Percentiles rank a stretch among this genome's conserved stretches.
These are phyloP conservation scores for Conops quadrifasciatus DNA, from an alignment of 2,888 invertebrate genomes.

Conservation along the genomic window DNA sequence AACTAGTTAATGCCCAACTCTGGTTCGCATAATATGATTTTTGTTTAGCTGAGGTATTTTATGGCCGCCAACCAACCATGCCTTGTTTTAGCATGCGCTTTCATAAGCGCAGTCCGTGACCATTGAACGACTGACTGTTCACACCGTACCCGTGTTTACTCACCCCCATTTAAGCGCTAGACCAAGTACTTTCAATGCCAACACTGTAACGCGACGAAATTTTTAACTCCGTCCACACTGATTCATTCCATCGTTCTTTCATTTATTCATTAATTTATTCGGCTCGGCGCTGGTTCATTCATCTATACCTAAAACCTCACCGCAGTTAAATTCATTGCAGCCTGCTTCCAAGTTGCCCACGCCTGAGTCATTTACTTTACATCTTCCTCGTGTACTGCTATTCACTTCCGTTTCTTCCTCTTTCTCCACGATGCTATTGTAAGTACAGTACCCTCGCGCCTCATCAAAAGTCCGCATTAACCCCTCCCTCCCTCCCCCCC, in stretches of 20 bases:
- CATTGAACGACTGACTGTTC: not conserved
- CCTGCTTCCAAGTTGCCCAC: not conserved
- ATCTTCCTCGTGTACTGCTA: not conserved
- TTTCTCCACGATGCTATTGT: not conserved
- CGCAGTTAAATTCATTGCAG: slow-evolving; percentile 31
- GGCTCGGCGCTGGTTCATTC: slow-evolving; percentile 14
- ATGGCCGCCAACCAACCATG: slow-evolving; percentile 25
- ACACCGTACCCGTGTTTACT: not conserved
- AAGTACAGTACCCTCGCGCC: not conserved
- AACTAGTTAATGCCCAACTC: too few relatives aligned
- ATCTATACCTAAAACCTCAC: slow-evolving; percentile 24
- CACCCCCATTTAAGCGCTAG: not conserved
- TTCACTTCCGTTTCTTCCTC: not conserved
- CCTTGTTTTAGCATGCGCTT: slow-evolving; percentile 2
- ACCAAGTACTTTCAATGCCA: not conserved
- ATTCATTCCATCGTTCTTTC: not conserved
- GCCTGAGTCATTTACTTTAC: not conserved
- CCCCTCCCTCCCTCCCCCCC: too few relatives aligned
- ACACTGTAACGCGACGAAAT: too few relatives aligned
- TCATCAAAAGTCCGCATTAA: not conserved
- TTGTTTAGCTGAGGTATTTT: slow-evolving; percentile 29
- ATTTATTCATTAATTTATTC: not conserved
- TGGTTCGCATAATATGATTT: slow-evolving; percentile 28
- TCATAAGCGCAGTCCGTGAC: not conserved
- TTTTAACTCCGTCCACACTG: not conserved